phyloP scores from a whole-genome alignment of 2,888 invertebrate genomes.

The Synergus umbraculus region DNA sequence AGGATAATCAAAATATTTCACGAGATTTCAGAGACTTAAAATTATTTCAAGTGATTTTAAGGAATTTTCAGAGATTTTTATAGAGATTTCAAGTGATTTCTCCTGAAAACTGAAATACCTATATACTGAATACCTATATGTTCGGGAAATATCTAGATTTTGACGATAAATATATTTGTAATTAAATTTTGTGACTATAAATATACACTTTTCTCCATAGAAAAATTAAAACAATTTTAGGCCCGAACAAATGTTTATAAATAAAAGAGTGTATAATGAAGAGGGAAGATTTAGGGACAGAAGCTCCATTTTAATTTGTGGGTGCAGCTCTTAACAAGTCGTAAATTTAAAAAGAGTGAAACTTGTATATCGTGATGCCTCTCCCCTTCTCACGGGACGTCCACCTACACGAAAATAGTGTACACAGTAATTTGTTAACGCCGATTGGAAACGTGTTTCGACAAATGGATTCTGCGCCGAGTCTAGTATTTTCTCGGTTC shows the following conservation, averaged over 20 bases:
- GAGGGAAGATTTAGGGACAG: neutral
- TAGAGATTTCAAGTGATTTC: too few relatives aligned
- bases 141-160: too few relatives aligned
- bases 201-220: too few relatives aligned
- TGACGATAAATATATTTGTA: too few relatives aligned
- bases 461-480: slow-evolving; percentile 32
- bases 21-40: neutral
- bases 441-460: slow-evolving; percentile 41
- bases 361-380: slow-evolving; percentile 10
- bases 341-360: slow-evolving; percentile 33
- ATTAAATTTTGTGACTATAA: too few relatives aligned
- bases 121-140: too few relatives aligned
- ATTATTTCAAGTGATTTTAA: too few relatives aligned
- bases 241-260: too few relatives aligned
- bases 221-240: too few relatives aligned
- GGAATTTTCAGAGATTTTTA: too few relatives aligned
- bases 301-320: slow-evolving; percentile 18
- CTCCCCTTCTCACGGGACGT: slow-evolving; percentile 10
- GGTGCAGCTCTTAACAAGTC: slow-evolving; percentile 19
- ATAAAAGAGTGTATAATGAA: too few relatives aligned
- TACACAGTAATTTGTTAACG: slow-evolving; percentile 40
- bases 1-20: neutral
- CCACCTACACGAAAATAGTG: slow-evolving; percentile 34
- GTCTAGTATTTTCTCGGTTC: slow-evolving; percentile 37
- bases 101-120: too few relatives aligned